Conservation (phyloP, 2,113 vertebrate species). For the Psilopogon haemacephalus region DNA sequence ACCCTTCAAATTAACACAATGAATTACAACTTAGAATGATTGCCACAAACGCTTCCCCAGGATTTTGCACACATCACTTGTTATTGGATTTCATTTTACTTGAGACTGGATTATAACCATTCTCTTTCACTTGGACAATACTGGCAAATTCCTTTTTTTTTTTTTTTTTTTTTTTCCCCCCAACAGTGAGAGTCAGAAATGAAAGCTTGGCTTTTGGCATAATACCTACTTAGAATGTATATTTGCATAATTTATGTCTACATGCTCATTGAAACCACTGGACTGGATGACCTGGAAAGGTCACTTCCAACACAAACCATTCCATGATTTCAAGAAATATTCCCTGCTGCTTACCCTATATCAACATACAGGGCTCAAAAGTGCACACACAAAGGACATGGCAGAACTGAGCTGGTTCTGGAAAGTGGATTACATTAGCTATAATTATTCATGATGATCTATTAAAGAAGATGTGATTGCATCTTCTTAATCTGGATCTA, state of each 20-base stretch:
- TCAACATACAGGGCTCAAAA: not conserved
- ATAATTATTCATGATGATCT: not conserved
- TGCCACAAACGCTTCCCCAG: not conserved
- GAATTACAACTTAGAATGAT: not conserved
- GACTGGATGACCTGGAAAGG: no score
- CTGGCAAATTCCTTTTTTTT: not conserved
- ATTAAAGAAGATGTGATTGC: not conserved
- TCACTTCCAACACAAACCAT: no score
- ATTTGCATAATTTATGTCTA: not conserved
- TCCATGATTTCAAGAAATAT: not conserved
- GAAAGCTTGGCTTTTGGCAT: not conserved
- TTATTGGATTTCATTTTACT: not conserved
- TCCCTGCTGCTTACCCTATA: not conserved
- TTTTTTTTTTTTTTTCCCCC: not conserved
- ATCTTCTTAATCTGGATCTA: not conserved
- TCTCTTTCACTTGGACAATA: not conserved
- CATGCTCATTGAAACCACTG: not conserved
- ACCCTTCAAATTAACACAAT: not conserved
- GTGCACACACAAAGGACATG: not conserved
- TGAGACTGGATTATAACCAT: not conserved
- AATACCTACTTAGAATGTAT: not conserved
- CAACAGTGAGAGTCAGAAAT: not conserved
- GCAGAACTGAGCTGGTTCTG: not conserved
- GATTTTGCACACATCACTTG: not conserved
- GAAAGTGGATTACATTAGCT: not conserved